phyloP scores from a whole-genome alignment of 2,113 vertebrate genomes.

The Vicugna pacos region DNA sequence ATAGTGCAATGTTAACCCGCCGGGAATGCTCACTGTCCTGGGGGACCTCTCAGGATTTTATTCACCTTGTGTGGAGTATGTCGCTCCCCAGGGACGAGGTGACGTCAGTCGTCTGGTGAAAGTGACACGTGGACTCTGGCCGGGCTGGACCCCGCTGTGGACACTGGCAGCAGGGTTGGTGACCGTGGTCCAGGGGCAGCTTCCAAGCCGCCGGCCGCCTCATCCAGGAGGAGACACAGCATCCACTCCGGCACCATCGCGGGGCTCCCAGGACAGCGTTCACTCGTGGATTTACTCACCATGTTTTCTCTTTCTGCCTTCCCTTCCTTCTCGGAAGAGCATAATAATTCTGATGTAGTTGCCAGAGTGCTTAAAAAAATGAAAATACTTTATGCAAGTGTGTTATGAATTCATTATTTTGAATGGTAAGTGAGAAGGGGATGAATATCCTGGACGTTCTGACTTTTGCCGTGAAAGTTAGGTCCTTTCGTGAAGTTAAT shows the following conservation, averaged over 20 bases:
- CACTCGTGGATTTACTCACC: background rate
- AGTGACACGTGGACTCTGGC: background rate
- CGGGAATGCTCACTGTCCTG: background rate
- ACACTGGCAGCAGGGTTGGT: background rate
- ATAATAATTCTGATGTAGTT: background rate
- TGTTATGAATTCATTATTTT: slow-evolving; percentile 2
- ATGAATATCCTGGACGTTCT: background rate
- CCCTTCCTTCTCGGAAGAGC: background rate
- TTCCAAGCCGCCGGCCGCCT: background rate
- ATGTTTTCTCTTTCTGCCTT: background rate
- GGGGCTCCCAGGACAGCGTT: background rate
- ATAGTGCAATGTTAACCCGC: background rate
- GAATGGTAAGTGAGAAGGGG: background rate
- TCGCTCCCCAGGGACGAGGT: background rate
- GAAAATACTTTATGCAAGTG: background rate
- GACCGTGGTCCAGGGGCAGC: background rate
- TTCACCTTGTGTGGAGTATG: background rate
- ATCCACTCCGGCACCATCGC: too few relatives aligned
- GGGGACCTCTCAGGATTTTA: background rate
- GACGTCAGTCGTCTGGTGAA: background rate
- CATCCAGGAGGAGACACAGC: background rate
- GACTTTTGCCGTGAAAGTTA: background rate
- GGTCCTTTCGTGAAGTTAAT: background rate
- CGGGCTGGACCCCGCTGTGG: background rate
- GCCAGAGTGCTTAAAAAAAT: background rate